Percentiles rank a stretch among this genome's conserved stretches.
phyloP scores from a whole-genome alignment of 2,113 vertebrate species.

The Scomber japonicus region DNA sequence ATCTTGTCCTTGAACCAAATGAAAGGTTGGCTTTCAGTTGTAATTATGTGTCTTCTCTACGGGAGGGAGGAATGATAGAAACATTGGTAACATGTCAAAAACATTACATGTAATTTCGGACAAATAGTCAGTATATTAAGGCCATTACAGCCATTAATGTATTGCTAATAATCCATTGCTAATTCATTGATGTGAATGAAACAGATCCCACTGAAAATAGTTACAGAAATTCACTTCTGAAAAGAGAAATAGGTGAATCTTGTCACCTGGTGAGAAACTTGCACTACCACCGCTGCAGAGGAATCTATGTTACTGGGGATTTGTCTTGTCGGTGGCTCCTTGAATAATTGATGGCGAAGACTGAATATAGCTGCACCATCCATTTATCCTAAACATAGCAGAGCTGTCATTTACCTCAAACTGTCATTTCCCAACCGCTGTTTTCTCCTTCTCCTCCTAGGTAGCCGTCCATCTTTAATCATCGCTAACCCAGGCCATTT shows the following conservation, averaged over 20 bases:
- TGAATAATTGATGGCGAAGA: conserved; percentile 75
- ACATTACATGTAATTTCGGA: conserved; percentile 35
- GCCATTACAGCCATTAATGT: conserved; percentile 41
- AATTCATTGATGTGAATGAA: conserved; percentile 20
- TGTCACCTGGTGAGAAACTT: conserved; percentile 45
- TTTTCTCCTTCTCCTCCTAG: conserved; percentile 54
- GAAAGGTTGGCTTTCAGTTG: conserved; percentile 20
- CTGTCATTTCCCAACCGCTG: conserved; percentile 59
- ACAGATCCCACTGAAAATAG: conserved; percentile 21
- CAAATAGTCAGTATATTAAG: conserved; percentile 24
- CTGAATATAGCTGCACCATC: conserved; percentile 70
- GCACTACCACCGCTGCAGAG: conserved; percentile 15
- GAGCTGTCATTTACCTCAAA: conserved; percentile 73
- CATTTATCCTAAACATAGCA: conserved; percentile 76
- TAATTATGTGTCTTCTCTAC: conserved; percentile 16
- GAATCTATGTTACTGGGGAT: conserved; percentile 51
- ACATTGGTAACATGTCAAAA: conserved; percentile 3
- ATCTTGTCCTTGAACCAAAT: background rate
- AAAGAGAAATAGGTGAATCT: conserved; percentile 34
- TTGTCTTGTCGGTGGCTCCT: conserved; percentile 60
- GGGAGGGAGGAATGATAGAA: conserved; percentile 11
- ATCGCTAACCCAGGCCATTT: conserved; percentile 61
- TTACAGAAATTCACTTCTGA: background rate
- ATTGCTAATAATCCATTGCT: conserved; percentile 42
- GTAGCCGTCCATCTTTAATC: conserved; percentile 72